Evolutionary conservation across 64 coral and sea anemone species (phyloP), one percentile per base, ranked within the genome.

Genomic region (Hydrozoanthus tunicans): DNA sequence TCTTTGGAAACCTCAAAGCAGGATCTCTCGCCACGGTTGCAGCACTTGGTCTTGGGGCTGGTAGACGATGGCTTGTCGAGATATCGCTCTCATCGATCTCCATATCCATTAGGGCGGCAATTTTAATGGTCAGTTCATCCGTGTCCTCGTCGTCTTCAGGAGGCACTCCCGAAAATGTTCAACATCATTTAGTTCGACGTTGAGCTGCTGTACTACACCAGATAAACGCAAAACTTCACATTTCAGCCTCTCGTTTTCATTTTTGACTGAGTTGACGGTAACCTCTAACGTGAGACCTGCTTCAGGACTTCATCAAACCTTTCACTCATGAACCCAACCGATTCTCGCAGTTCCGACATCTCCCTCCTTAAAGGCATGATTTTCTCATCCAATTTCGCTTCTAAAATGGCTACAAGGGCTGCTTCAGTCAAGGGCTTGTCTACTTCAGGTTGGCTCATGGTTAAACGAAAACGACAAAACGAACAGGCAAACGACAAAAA

Each of bases 131-230:
- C 20, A 20, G 20, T 20, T 20, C 20, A 20, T 20, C 20, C 20
- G 20, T 20, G 51, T 77, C 73, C n/a, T 81, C 54, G 12, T 24
- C 53, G 7, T 81, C 55, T 81, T 81, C 55, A 12, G 56, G 55
- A 12, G 79, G 79, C 51, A 77, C 51, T 7, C 73, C 73, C n/a
- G n/a, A 26, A 7, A 77, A n/a, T n/a, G 79, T 25, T 81, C 79
- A n/a, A 81, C 51, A 13, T 78, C 77, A 24, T 79, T 79, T 10
- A 79, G 32, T 24, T 79, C 77, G 13, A 26, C 13, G 55, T 17
- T 58, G 54, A 17, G 65, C 65, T 68, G 65, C 14, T 68, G 65
- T 68, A 68, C 14, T 20, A 9, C 6, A 17, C 23, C 65, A 5
- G 65, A 68, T 5, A 68, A 20, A 5, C 65, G 14, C 23, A 17